Evolutionary conservation across 2,797 vertebrate species (phyloP), one percentile per base, ranked within the genome.

Genomic region (Perodicticus potto): DNA sequence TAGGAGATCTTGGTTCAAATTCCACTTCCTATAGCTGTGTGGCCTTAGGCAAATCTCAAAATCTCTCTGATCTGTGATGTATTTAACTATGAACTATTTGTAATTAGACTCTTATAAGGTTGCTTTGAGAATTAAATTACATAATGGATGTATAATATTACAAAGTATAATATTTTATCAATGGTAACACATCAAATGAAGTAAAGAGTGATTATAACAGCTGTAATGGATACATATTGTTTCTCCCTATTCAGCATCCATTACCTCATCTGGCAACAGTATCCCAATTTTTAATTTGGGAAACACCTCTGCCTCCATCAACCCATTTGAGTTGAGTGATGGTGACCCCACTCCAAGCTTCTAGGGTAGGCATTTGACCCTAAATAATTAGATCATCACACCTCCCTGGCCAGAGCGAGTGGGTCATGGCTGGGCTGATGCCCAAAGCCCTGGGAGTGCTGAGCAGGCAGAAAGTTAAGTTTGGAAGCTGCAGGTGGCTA

Each of bases 41-140:
- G 65, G 22, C 57, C 19, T 81, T 81, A 70, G 63, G 61, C 81
- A 94, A 83, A 57, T 89, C 73, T 65, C 29, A 74, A 86, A 82
- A 67, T 53, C 69, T 95, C 67, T 89, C 57, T 80, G 57, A 76
- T 53, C 87, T 73, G 84, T 74, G 23, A 6, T 20, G 25, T 40
- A 25, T 65, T 65, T 59, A 53, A 87, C 23, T n/a, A 59, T 20
- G n/a, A 72, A 77, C 37, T 63, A 63, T 29, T 84, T 77, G 23
- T 16, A 61, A 65, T 34, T 49, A 43, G 57, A 82, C 34, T 90
- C 6, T 81, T 19, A 32, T 1, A 63, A 32, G 20, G 63, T 63
- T 82, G 16, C 4, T 32, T 49, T 67, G 43, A 78, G 77, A 95
- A 25, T 53, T 61, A 55, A 89, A 81, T 87, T 49, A 29, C 34